Evolutionary conservation across 2,888 invertebrate species (phyloP).

Genomic region (Drosophila atroscutellata): DNA sequence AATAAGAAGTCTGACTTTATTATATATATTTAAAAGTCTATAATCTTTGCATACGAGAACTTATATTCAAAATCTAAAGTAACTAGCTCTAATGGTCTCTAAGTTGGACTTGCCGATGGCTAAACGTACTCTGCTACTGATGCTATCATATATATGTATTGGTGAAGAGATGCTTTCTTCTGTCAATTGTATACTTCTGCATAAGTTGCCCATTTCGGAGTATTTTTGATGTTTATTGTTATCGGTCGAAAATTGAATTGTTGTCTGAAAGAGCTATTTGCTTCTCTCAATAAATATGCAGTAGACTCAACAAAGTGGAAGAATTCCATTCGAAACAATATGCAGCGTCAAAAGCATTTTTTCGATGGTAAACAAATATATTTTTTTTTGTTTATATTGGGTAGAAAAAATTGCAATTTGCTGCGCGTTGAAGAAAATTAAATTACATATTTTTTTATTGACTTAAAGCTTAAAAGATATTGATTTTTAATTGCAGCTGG

Average conservation of each 20-base stretch:
- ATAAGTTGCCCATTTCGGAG: background rate
- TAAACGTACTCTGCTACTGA: too few species aligned
- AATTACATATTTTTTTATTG: background rate
- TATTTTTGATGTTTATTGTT: background rate
- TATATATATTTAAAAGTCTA: background rate
- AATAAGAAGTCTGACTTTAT: background rate
- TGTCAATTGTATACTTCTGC: background rate
- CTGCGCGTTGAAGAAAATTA: background rate
- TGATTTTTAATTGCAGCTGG: constrained; percentile 41
- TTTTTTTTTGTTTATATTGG: background rate
- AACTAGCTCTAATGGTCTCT: background rate
- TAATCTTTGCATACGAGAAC: background rate
- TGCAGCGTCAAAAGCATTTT: background rate
- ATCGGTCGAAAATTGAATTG: background rate
- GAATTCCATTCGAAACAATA: background rate
- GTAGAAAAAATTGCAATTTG: background rate
- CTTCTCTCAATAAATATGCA: background rate
- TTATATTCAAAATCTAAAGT: background rate
- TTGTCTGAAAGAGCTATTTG: background rate
- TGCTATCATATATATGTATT: background rate
- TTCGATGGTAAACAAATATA: background rate
- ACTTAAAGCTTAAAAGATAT: background rate
- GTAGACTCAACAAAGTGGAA: background rate
- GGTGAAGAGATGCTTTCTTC: background rate
- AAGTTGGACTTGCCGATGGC: background rate